Evolutionary conservation across 2,888 invertebrate genomes (phyloP).

Genomic region (Mimachlamys varia): DNA sequence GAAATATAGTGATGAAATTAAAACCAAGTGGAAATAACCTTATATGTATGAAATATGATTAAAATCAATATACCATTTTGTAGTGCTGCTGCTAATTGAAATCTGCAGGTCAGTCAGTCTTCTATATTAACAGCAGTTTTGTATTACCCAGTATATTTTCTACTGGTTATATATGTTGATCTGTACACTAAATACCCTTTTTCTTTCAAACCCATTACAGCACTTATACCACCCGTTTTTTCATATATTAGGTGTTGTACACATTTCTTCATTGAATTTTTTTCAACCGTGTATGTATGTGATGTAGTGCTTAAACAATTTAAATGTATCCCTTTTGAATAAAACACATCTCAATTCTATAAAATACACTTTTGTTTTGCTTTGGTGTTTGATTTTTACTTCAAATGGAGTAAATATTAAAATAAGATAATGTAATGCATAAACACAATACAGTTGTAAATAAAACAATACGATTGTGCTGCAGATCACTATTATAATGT

Average conservation of each 20-base stretch:
- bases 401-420: neutral
- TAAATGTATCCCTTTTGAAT: slow-evolving; percentile 33
- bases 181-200: neutral
- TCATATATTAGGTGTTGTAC: slow-evolving; percentile 11
- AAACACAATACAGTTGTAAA: too few relatives aligned
- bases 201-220: neutral
- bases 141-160: neutral
- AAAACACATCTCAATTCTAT: slow-evolving; percentile 28
- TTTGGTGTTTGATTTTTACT: neutral
- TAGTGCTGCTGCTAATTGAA: neutral
- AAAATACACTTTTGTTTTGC: neutral
- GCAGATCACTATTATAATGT: too few relatives aligned
- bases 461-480: too few relatives aligned
- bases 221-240: slow-evolving; percentile 16
- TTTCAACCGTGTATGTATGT: slow-evolving; percentile 26
- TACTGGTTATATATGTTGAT: neutral
- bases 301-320: slow-evolving; percentile 32
- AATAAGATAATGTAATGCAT: too few relatives aligned
- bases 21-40: neutral
- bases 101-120: neutral
- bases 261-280: slow-evolving; percentile 20
- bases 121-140: neutral
- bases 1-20: neutral
- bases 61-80: neutral
- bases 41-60: neutral